These are phyloP conservation scores for Xenopus petersii DNA, from an alignment of 2,797 vertebrate species.

Conservation along the genomic window DNA sequence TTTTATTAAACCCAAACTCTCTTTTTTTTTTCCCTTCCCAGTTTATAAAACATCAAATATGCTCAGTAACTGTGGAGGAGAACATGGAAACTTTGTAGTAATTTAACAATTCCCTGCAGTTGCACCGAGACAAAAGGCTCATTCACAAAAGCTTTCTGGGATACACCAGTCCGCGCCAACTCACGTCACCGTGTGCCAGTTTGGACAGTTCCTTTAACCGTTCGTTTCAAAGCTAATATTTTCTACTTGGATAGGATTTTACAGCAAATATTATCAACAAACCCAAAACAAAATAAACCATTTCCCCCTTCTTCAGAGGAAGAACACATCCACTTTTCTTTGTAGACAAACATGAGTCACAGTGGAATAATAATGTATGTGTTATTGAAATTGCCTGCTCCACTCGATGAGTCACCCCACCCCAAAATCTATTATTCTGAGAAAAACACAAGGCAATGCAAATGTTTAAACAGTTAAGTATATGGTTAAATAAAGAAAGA, in stretches of 20 bases:
- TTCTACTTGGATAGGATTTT: not conserved
- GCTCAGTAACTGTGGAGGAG: slow-evolving; percentile 21
- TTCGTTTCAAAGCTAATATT: not conserved
- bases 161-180: not conserved
- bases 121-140: slow-evolving; percentile 27
- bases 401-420: not conserved
- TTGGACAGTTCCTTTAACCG: not conserved
- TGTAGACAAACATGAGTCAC: not conserved
- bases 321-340: too few species aligned
- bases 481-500: not conserved
- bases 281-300: not conserved
- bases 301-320: not conserved
- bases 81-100: slow-evolving; percentile 16
- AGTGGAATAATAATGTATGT: not conserved
- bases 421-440: not conserved
- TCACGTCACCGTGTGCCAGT: not conserved
- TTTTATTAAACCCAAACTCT: slow-evolving; percentile 31
- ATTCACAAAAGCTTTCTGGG: slow-evolving; percentile 10
- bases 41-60: slow-evolving; percentile 39
- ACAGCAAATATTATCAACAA: not conserved
- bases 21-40: slow-evolving; percentile 18
- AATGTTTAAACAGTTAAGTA: not conserved
- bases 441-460: not conserved
- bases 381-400: not conserved
- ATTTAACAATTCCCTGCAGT: slow-evolving; percentile 2